Evolutionary conservation across 1,140 invertebrate species (phyloP), one percentile per base, ranked within the genome.

Genomic region (Sipha flava): DNA sequence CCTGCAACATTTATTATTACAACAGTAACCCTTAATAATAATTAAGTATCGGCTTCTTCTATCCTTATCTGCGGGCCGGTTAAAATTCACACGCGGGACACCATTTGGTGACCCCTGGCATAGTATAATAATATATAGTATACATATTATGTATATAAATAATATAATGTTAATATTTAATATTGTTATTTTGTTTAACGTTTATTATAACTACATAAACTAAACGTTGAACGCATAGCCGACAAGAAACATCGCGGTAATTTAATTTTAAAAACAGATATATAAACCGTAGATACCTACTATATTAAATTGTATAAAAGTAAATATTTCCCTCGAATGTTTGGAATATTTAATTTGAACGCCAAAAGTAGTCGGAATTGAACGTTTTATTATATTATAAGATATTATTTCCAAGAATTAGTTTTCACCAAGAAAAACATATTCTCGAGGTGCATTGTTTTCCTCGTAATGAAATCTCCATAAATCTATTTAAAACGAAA

Each of bases 311-410:
- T 59, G 29, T 59, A 59, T 59, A 59, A 59, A 62, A 34, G 59
- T 64, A 64, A 64, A 64, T 64, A 64, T 37, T 64, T 64, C n/a
- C 3, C 31, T 37, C 10, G n/a, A 6, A 64, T 64, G 59, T 37
- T 64, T 37, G 59, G 31, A 64, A 64, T 64, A 64, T 64, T 64
- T 64, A 64, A 64, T 64, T 64, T 64, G 9, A 62, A 62, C 59
- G 18, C 59, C 31, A 18, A 64, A 37, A 64, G 59, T 37, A 64
- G 59, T 64, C 12, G 31, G 31, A 64, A 64, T 64, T 64, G 59
- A 64, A 64, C 34, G n/a, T 37, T 64, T 64, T 64, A 64, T 64
- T 37, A 37, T 37, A 64, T 64, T 64, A 21, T 64, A 31, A 64
- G 59, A 64, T 64, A 37, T 37, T 64, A 64, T 64, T 64, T 64